Conservation (phyloP, 2,113 vertebrate species). For the Ovibos moschatus region DNA sequence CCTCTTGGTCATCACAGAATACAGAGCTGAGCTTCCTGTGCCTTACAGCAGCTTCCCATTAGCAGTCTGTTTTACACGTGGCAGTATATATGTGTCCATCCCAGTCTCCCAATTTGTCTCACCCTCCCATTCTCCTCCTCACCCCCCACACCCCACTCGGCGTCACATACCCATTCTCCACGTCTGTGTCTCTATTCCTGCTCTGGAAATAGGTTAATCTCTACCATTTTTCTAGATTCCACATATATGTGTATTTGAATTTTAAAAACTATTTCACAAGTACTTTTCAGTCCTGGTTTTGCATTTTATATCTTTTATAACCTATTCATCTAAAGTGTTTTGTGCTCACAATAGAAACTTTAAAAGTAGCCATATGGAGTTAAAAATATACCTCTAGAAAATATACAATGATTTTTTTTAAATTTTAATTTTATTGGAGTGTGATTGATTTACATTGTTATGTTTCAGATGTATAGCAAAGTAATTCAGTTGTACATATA, state of each 20-base stretch:
- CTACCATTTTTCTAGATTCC: background rate
- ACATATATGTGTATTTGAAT: background rate
- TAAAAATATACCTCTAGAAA: background rate
- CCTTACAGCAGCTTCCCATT: background rate
- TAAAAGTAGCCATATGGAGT: background rate
- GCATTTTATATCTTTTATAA: background rate
- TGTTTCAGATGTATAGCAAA: background rate
- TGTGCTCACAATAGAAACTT: background rate
- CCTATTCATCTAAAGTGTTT: background rate
- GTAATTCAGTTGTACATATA: background rate
- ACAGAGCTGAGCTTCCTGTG: background rate
- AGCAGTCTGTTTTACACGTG: background rate
- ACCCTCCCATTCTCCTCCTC: background rate
- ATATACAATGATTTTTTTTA: background rate
- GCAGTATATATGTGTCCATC: background rate
- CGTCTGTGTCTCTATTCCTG: background rate
- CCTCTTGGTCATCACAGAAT: background rate
- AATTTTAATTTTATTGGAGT: background rate
- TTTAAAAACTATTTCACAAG: constrained; percentile 20
- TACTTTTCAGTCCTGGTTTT: background rate
- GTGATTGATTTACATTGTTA: background rate
- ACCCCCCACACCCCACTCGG: background rate
- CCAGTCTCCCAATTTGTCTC: background rate
- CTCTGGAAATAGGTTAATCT: background rate
- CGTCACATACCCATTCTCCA: background rate